Evolutionary conservation across 2,113 vertebrate species (phyloP).

Genomic region (Psettodes erumei): DNA sequence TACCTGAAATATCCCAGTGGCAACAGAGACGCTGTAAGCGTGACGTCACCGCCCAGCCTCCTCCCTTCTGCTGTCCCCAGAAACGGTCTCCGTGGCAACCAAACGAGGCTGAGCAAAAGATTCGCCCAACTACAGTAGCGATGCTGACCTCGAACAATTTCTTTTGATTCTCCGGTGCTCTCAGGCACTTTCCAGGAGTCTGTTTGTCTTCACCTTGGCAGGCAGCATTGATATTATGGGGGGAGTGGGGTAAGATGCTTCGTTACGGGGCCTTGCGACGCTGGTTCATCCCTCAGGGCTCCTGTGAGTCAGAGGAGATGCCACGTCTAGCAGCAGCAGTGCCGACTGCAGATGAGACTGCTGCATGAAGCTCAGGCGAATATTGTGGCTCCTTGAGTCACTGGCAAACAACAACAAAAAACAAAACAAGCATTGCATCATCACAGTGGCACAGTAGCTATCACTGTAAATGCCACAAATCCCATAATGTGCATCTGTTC

Average conservation of each 20-base stretch:
- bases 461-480: conserved; percentile 37
- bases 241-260: neutral
- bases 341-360: neutral
- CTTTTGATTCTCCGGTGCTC: conserved; percentile 1
- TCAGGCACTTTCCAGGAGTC: neutral
- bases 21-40: conserved; percentile 41
- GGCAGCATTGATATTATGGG: neutral
- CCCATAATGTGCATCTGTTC: conserved; percentile 6
- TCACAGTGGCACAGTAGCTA: conserved; percentile 36
- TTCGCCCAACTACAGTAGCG: conserved; percentile 35
- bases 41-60: conserved; percentile 63
- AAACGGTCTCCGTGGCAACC: conserved; percentile 63
- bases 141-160: conserved; percentile 46
- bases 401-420: conserved; percentile 14
- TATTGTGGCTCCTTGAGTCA: conserved; percentile 37
- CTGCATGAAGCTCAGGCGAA: conserved; percentile 10
- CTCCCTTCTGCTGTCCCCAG: conserved; percentile 56
- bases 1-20: conserved; percentile 57
- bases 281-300: conserved; percentile 37
- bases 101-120: conserved; percentile 53
- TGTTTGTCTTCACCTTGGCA: neutral
- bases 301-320: conserved; percentile 22
- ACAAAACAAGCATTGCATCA: conserved; percentile 26
- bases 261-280: neutral
- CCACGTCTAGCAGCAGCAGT: neutral